These are phyloP conservation scores for Pseudomyrmex cubaensis DNA, from an alignment of 1,140 invertebrate species.

Conservation along the genomic window DNA sequence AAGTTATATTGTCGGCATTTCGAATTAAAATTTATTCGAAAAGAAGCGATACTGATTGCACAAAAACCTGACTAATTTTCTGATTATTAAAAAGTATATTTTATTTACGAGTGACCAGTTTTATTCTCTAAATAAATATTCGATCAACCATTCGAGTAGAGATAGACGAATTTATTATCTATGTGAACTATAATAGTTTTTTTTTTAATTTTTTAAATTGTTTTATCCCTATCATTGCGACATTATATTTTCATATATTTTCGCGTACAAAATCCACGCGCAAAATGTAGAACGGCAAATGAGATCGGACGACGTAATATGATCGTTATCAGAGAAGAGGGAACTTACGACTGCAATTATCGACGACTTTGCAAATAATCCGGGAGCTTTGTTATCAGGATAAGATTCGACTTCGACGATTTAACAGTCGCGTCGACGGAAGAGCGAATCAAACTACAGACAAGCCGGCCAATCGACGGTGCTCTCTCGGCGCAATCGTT, in stretches of 20 bases:
- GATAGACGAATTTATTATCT: background rate
- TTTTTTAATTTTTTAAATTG: background rate
- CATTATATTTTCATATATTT: no score
- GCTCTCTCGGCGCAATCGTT: conserved; percentile 25
- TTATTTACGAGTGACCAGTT: conserved; percentile 1
- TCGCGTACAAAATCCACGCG: conserved; percentile 1
- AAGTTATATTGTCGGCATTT: conserved; percentile 5
- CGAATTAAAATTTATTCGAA: conserved; percentile 35
- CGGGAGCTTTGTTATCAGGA: conserved; percentile 1
- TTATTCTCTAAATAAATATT: background rate
- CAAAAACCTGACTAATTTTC: conserved; percentile 14
- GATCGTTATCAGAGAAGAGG: background rate
- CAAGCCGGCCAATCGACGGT: conserved; percentile 35
- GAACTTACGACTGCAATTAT: conserved; percentile 4
- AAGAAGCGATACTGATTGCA: conserved; percentile 21
- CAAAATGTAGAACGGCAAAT: background rate
- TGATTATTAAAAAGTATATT: conserved; percentile 20
- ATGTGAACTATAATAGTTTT: background rate
- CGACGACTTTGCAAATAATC: conserved; percentile 34
- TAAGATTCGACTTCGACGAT: conserved; percentile 14
- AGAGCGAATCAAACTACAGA: conserved; percentile 47
- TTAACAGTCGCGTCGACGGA: conserved; percentile 28
- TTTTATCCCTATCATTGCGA: background rate
- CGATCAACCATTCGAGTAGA: background rate
- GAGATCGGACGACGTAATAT: background rate